Base-by-base conservation (phyloP, 2,888 invertebrate species). In the Encarsia formosa region DNA sequence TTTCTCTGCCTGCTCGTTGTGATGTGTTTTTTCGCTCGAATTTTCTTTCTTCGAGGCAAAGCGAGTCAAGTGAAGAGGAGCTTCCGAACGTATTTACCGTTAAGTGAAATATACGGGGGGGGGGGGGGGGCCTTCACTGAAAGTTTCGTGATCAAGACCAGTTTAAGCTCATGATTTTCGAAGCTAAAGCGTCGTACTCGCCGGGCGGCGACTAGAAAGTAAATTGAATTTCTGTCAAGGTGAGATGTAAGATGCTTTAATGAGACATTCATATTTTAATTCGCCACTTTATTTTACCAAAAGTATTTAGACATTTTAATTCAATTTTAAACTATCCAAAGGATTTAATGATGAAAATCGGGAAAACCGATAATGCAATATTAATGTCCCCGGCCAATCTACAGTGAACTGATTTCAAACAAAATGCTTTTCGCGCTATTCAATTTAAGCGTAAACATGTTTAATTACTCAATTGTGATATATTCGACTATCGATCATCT, bases 111-210 rank as follows among this genome's bases (percentile, higher is more conserved):
- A 43, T 38, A 43, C 43, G 24, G 31, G 29, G 24, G 9, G 18
- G 16, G 20, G 31, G 23, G 16, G 6, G 26, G 26, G 26, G n/a
- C n/a, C n/a, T n/a, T 31, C 18, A 13, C 15, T 4, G 15, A 37
- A 42, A 39, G 26, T 51, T 51, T 40, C 16, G 39, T 39, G 18
- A 50, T 43, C 18, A 38, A 39, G 22, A 16, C 44, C 32, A 26
- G 39, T 39, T 50, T 31, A 23, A 50, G 39, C 44, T 44, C 44
- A 40, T 45, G 44, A 44, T 44, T 50, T 39, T 50, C 26, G 18
- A 44, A 44, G 18, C 18, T 49, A 23, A 22, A 15, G 24, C 22
- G n/a, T n/a, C n/a, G n/a, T n/a, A n/a, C n/a, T n/a, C n/a, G n/a
- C n/a, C n/a, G n/a, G n/a, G n/a, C n/a, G 20, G 20, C 23, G 16